Evolutionary conservation across 1,140 invertebrate genomes (phyloP), one percentile per base, ranked within the genome.

Genomic region (Cotesia typhae): DNA sequence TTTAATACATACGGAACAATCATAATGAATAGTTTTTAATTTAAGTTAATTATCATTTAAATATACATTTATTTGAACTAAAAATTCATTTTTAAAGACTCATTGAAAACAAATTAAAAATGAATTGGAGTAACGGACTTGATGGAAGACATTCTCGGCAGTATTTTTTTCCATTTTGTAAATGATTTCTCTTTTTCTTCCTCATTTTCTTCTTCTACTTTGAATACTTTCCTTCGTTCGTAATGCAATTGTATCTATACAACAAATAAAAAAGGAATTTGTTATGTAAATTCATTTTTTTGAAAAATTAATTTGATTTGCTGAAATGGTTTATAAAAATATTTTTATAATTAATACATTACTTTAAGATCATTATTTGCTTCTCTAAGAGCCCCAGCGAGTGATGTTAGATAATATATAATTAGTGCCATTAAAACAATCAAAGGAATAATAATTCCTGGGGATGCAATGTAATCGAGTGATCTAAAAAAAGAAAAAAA

Each of bases 361-460:
- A 91, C 93, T 88, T 94, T 95, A 59, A 98, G 88, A 84, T 98
- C 96, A 76, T 94, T 94, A 83, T 98, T 98, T 1, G 97, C 95
- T 86, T 98, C 96, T 76, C 95, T 89, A 7, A 98, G 85, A 1
- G 96, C 95, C 60, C 92, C 90, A 1, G 95, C 95, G n/a, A 98
- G 86, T 1, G 96, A 97, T 4, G 94, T 89, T 77, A 99, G 89
- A 80, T 98, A 99, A 86, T 98, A 98, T 81, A 99, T 98, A 60
- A 98, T 94, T 14, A 99, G 88, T 73, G 96, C 90, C 68, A 99
- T 89, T 2, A 99, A 85, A n/a, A 99, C 90, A 3, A 99, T 88
- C 28, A 98, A 80, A 0, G 98, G 98, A 80, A 99, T 97, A 0
- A 99, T 92, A 52, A 97, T 95, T 64, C 95, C 96, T 14, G 98